phyloP scores from a whole-genome alignment of 2,797 vertebrate genomes.

The Sebastes vulpes region DNA sequence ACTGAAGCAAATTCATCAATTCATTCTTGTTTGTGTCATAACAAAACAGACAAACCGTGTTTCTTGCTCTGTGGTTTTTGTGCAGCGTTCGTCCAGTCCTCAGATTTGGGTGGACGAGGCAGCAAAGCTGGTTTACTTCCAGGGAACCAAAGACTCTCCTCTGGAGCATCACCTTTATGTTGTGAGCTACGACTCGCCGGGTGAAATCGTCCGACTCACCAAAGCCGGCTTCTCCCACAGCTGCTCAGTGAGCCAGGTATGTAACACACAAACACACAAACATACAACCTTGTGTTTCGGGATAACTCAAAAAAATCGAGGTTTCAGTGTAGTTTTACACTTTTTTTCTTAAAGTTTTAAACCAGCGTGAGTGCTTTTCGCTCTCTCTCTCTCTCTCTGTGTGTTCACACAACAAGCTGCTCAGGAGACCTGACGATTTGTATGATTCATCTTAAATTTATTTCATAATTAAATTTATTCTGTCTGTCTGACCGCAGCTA shows the following conservation, averaged over 20 bases:
- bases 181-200: slow-evolving; percentile 87
- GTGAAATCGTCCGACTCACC: slow-evolving; percentile 90
- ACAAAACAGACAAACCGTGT: not conserved
- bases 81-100: slow-evolving; percentile 70
- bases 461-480: not conserved
- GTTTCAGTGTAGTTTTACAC: too few relatives aligned
- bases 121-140: slow-evolving; percentile 91
- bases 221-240: slow-evolving; percentile 92
- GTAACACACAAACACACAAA: not conserved
- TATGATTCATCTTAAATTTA: not conserved
- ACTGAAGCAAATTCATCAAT: not conserved
- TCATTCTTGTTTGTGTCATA: not conserved
- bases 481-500: not conserved
- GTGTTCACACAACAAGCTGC: not conserved
- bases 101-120: slow-evolving; percentile 93
- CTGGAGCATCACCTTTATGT: slow-evolving; percentile 94
- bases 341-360: too few relatives aligned
- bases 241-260: slow-evolving; percentile 93
- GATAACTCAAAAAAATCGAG: too few relatives aligned
- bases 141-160: slow-evolving; percentile 93
- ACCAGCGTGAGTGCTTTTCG: too few relatives aligned
- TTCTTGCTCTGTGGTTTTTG: not conserved
- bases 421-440: too few relatives aligned
- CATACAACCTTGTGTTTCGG: too few relatives aligned
- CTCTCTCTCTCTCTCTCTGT: too few relatives aligned